Percentiles rank a stretch among this genome's conserved stretches.
Conservation (phyloP, 2,888 invertebrate genomes). For the Protula sp. region DNA sequence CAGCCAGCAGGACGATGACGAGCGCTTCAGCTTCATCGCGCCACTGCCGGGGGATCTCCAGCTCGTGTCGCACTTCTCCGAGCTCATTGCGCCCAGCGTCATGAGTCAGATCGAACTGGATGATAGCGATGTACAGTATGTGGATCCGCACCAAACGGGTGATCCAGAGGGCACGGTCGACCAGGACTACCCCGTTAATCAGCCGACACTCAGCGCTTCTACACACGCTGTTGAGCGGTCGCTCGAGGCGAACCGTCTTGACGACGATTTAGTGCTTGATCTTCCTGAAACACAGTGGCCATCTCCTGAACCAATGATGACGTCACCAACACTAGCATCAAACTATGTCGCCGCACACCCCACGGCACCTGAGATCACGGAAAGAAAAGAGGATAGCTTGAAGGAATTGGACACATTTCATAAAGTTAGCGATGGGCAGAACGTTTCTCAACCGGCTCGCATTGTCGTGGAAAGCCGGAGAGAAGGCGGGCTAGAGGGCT, state of each 20-base stretch:
- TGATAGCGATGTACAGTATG: conserved; percentile 1
- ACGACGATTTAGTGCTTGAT: not conserved
- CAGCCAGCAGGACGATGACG: too few relatives aligned
- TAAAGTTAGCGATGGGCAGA: too few relatives aligned
- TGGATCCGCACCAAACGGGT: not conserved
- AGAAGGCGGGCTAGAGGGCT: not conserved
- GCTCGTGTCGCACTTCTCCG: not conserved
- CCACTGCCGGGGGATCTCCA: not conserved
- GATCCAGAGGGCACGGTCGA: not conserved
- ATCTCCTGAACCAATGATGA: not conserved
- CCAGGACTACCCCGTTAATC: not conserved
- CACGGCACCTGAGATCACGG: not conserved
- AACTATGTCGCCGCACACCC: not conserved
- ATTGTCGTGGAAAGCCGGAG: not conserved
- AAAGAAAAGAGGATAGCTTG: not conserved
- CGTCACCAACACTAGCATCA: not conserved
- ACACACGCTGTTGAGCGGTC: not conserved
- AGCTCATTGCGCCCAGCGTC: not conserved
- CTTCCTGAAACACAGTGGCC: too few relatives aligned
- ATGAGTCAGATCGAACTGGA: not conserved
- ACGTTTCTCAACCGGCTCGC: not conserved
- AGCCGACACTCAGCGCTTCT: not conserved
- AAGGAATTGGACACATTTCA: not conserved
- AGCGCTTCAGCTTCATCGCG: not conserved
- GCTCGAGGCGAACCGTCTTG: not conserved